Evolutionary conservation across 2,797 vertebrate species (phyloP).

Genomic region (Diplodus sargus): DNA sequence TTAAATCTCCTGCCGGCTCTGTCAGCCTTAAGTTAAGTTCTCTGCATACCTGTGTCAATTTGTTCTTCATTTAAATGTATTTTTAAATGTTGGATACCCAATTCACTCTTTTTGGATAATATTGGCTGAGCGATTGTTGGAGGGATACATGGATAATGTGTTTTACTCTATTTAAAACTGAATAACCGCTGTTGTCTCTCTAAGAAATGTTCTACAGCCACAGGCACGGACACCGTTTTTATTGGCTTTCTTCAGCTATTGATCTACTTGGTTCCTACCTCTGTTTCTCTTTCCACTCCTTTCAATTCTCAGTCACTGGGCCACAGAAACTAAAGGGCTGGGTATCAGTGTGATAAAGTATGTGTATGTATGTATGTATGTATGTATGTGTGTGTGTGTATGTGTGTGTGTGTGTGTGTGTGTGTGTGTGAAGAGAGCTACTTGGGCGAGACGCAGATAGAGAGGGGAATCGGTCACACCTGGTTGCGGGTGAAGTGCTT

Average conservation of each 20-base stretch:
- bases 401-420: constrained; percentile 37
- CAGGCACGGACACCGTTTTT: constrained; percentile 19
- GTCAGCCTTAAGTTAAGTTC: no score
- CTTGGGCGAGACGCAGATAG: constrained; percentile 51
- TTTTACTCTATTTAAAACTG: constrained; percentile 17
- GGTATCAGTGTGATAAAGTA: constrained; percentile 55
- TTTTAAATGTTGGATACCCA: background rate
- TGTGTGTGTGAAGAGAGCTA: constrained; percentile 45
- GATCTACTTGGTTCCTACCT: constrained; percentile 52
- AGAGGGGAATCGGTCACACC: constrained; percentile 71
- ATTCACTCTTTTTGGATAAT: background rate
- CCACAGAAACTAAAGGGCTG: constrained; percentile 45
- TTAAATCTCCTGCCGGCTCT: no score
- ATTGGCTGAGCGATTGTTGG: background rate
- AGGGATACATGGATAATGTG: background rate
- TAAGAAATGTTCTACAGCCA: constrained; percentile 20
- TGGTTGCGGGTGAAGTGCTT: constrained; percentile 65
- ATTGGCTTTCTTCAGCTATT: constrained; percentile 56
- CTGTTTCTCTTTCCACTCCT: constrained; percentile 21
- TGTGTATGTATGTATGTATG: constrained; percentile 35
- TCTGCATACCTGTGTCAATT: no score
- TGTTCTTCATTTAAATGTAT: background rate
- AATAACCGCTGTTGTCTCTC: background rate
- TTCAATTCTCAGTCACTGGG: constrained; percentile 41
- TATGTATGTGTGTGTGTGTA: constrained; percentile 42